Evolutionary conservation across 2,888 invertebrate genomes (phyloP).

Genomic region (Tetragonula carbonaria): DNA sequence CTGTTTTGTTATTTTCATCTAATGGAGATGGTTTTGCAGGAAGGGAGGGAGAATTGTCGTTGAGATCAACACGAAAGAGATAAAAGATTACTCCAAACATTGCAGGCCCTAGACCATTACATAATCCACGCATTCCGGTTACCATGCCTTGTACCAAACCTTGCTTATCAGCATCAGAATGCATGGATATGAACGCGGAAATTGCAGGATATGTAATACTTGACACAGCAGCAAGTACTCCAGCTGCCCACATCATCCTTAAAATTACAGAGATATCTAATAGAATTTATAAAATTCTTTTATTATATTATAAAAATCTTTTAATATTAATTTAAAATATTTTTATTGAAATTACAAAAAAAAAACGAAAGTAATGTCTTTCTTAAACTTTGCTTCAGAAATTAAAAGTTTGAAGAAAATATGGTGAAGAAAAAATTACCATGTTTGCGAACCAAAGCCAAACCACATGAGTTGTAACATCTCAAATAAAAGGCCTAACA

Average conservation of each 20-base stretch:
- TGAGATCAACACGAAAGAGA: conserved; percentile 98
- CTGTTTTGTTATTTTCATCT: conserved; percentile 83
- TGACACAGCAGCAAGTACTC: conserved; percentile 97
- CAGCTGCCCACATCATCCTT: conserved; percentile 99
- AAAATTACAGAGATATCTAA: conserved; percentile 41
- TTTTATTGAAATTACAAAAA: no score
- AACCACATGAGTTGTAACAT: conserved; percentile 99
- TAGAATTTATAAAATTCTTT: conserved; percentile 2
- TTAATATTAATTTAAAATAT: no score
- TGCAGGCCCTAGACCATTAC: conserved; percentile 99
- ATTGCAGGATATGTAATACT: conserved; percentile 99
- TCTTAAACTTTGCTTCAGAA: neutral
- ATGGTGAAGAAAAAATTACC: conserved; percentile 85
- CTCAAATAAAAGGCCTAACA: conserved; percentile 98
- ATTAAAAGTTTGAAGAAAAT: neutral
- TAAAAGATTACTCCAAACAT: conserved; percentile 99
- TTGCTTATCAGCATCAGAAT: conserved; percentile 98
- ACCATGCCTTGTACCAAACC: conserved; percentile 99
- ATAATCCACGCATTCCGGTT: conserved; percentile 98
- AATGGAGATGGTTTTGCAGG: conserved; percentile 82
- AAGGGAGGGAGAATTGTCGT: conserved; percentile 86
- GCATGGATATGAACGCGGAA: conserved; percentile 98
- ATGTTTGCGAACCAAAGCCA: conserved; percentile 97
- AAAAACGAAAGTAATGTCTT: neutral
- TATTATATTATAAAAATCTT: no score